Evolutionary conservation across 2,797 vertebrate species (phyloP), one percentile per base, ranked within the genome.

Genomic region (Oreonectes daqikongensis): DNA sequence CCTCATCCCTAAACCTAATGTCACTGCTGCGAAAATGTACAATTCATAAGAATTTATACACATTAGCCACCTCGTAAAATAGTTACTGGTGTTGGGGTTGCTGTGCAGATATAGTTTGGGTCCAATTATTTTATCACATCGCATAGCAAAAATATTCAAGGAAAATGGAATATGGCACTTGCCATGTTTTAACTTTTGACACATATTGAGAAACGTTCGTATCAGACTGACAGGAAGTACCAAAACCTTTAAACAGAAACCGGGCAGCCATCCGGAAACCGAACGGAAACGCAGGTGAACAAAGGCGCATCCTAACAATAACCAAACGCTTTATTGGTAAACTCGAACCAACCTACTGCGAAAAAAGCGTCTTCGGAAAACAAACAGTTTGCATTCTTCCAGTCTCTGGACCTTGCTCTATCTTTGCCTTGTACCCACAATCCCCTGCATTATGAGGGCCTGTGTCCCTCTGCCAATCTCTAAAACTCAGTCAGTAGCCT

Each of bases 401-500:
- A 61, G 79, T 79, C 71, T 81, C 77, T 68, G 20, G 22, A 78
- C 85, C n/a, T 84, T 83, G 77, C 78, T 79, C 74, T 86, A 84
- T 80, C 78, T 88, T 81, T 61, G 30, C 69, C 53, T 78, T 71
- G 83, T 69, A 32, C 76, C 83, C 86, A 88, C 66, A 71, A 83
- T 75, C 71, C 69, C 28, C 69, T 38, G 79, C 72, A 84, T 85
- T 85, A 84, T 85, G 81, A 88, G 85, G 81, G 87, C 86, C 88
- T 67, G 81, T 84, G 53, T 75, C 68, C 75, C 48, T 67, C 67
- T 86, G 88, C 88, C 89, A 90, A 84, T 87, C 88, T 84, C 79
- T 67, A 65, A 85, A 72, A 53, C 83, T 83, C 84, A 84, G 82
- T 85, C 88, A 85, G 83, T 87, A 86, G 85, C 85, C 86, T 85